Evolutionary conservation across 1,140 invertebrate species (phyloP).

Genomic region (Zeugodacus cucurbitae): DNA sequence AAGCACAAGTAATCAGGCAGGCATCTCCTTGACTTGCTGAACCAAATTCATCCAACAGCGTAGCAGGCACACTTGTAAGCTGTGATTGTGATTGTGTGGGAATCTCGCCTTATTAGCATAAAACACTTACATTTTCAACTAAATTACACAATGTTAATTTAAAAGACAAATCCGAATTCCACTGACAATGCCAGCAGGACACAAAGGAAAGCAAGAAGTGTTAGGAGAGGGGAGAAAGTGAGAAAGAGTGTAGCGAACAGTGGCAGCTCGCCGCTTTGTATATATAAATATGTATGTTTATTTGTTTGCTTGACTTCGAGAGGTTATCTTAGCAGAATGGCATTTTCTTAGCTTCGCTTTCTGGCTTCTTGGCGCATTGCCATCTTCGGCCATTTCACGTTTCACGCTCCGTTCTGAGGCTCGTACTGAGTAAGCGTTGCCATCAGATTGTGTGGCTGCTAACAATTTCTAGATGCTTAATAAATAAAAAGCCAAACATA

Average conservation of each 20-base stretch:
- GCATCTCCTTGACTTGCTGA: constrained; percentile 24
- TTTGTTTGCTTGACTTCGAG: not conserved
- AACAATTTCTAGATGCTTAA: not conserved
- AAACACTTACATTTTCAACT: constrained; percentile 39
- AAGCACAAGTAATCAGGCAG: not conserved
- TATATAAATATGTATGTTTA: not conserved
- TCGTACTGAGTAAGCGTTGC: not conserved
- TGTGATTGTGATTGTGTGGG: not conserved
- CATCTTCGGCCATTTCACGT: not conserved
- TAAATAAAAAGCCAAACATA: constrained; percentile 19
- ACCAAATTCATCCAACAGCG: not conserved
- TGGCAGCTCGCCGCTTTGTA: not conserved
- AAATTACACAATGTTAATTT: constrained; percentile 36
- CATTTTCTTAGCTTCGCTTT: constrained; percentile 1
- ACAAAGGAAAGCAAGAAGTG: not conserved
- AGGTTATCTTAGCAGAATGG: not conserved
- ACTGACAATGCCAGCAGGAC: not conserved
- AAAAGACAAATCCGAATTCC: not conserved
- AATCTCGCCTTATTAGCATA: constrained; percentile 30
- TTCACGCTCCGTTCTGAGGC: not conserved
- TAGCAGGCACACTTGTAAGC: not conserved
- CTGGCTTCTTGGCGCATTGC: not conserved
- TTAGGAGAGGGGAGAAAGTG: not conserved
- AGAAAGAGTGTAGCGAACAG: not conserved
- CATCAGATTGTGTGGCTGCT: not conserved